phyloP scores from a whole-genome alignment of 2,888 invertebrate genomes.

The Dasysyrphus tricinctus region DNA sequence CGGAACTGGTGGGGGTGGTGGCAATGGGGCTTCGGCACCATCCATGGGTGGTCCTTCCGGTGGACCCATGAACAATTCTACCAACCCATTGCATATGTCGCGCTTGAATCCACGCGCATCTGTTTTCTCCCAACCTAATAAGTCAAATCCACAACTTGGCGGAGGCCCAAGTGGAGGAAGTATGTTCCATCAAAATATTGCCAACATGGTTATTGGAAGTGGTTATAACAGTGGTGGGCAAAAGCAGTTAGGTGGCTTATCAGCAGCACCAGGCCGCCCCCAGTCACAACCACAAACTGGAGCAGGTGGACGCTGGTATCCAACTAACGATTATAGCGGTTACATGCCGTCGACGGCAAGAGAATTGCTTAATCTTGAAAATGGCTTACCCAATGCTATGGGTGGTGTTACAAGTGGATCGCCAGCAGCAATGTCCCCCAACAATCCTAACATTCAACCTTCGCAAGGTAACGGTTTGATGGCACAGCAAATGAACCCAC shows the following conservation, averaged over 20 bases:
- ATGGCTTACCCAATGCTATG: slow-evolving; percentile 79
- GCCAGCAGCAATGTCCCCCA: slow-evolving; percentile 83
- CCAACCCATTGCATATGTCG: slow-evolving; percentile 85
- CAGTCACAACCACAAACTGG: slow-evolving; percentile 81
- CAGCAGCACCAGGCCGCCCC: slow-evolving; percentile 78
- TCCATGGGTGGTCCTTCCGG: slow-evolving; percentile 54
- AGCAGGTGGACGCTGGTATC: slow-evolving; percentile 67
- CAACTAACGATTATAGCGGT: slow-evolving; percentile 78
- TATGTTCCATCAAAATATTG: slow-evolving; percentile 78
- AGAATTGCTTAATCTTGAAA: slow-evolving; percentile 82
- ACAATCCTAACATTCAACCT: slow-evolving; percentile 78
- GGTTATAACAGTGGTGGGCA: slow-evolving; percentile 75
- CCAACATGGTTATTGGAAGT: slow-evolving; percentile 71
- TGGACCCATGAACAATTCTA: slow-evolving; percentile 78
- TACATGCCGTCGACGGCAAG: slow-evolving; percentile 79
- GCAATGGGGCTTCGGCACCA: slow-evolving; percentile 51
- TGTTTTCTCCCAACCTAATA: slow-evolving; percentile 86
- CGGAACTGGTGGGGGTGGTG: slow-evolving; percentile 68
- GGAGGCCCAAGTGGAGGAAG: slow-evolving; percentile 75
- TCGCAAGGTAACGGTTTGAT: slow-evolving; percentile 76
- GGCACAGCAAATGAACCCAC: slow-evolving; percentile 68
- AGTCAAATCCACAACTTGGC: slow-evolving; percentile 73
- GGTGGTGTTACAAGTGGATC: slow-evolving; percentile 79
- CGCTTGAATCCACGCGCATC: slow-evolving; percentile 92
- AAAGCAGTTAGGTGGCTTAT: slow-evolving; percentile 57